Conservation (phyloP, 2,888 invertebrate species). For the Ectropis crepuscularia region DNA sequence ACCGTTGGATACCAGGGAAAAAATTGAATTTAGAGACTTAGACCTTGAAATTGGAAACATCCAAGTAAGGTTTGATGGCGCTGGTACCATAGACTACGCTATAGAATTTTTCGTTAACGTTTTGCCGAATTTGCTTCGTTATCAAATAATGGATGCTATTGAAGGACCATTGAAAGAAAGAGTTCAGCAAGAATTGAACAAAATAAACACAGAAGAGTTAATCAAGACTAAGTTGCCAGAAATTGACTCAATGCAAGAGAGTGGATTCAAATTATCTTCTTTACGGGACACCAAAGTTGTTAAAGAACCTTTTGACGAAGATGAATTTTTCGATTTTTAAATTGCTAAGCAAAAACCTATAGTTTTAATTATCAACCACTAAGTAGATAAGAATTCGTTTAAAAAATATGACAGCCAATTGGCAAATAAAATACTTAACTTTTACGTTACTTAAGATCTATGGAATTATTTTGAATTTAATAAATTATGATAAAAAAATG, state of each 20-base stretch:
- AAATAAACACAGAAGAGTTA: constrained; percentile 89
- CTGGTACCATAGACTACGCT: constrained; percentile 94
- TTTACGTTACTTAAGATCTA: neutral
- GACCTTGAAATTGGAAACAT: constrained; percentile 93
- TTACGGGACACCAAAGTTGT: constrained; percentile 53
- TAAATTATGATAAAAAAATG: neutral
- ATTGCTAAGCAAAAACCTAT: neutral
- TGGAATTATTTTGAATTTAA: neutral
- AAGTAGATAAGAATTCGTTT: neutral
- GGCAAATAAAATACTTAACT: neutral
- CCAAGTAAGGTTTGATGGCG: constrained; percentile 92
- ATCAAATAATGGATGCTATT: constrained; percentile 94
- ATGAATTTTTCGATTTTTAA: constrained; percentile 79
- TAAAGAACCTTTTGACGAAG: constrained; percentile 66
- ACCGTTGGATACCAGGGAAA: constrained; percentile 90
- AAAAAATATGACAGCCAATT: neutral
- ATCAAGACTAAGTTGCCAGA: constrained; percentile 89
- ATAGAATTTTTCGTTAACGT: constrained; percentile 93
- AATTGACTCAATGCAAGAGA: constrained; percentile 85
- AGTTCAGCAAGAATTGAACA: constrained; percentile 89
- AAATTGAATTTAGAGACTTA: constrained; percentile 88
- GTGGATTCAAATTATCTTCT: constrained; percentile 74
- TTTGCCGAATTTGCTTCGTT: constrained; percentile 92
- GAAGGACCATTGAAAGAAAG: constrained; percentile 91
- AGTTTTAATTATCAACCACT: too few species aligned